Conservation (phyloP, 1,140 invertebrate species). For the Nymphalis io region DNA sequence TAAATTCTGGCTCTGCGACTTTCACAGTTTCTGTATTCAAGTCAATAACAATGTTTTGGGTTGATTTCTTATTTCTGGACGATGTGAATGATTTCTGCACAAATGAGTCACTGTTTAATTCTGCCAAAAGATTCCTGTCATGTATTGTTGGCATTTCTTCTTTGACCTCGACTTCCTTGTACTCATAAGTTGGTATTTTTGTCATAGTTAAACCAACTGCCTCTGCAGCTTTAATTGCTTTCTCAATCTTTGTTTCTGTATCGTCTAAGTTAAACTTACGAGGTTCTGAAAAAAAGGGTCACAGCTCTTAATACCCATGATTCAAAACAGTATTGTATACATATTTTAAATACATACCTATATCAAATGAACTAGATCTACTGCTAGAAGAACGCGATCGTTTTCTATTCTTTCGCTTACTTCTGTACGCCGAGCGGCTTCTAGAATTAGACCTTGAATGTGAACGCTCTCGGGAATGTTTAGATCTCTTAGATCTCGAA, state of each 20-base stretch:
- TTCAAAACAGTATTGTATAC: too few species aligned
- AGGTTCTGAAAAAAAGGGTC: conserved; percentile 30
- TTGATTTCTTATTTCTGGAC: conserved; percentile 70
- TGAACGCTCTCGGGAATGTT: conserved; percentile 54
- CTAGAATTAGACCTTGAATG: conserved; percentile 61
- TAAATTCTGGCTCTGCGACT: conserved; percentile 65
- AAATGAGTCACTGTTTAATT: conserved; percentile 76
- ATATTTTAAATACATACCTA: conserved; percentile 47
- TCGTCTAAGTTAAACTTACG: conserved; percentile 61
- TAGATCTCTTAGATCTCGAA: conserved; percentile 56
- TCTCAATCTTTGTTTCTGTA: conserved; percentile 74
- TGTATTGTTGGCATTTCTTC: conserved; percentile 80
- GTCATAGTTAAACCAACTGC: conserved; percentile 76
- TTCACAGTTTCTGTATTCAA: conserved; percentile 73
- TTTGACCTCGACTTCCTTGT: conserved; percentile 73
- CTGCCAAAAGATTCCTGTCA: conserved; percentile 73
- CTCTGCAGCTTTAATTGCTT: conserved; percentile 76
- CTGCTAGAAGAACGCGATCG: conserved; percentile 60
- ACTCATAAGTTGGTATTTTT: conserved; percentile 77
- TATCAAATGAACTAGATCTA: conserved; percentile 67
- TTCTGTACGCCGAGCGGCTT: conserved; percentile 55
- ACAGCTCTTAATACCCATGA: not conserved
- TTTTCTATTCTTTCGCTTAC: conserved; percentile 51
- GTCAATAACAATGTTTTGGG: conserved; percentile 78
- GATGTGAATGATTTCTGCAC: conserved; percentile 72